phyloP scores from a whole-genome alignment of 2,888 invertebrate species.

The Beris morrisii region DNA sequence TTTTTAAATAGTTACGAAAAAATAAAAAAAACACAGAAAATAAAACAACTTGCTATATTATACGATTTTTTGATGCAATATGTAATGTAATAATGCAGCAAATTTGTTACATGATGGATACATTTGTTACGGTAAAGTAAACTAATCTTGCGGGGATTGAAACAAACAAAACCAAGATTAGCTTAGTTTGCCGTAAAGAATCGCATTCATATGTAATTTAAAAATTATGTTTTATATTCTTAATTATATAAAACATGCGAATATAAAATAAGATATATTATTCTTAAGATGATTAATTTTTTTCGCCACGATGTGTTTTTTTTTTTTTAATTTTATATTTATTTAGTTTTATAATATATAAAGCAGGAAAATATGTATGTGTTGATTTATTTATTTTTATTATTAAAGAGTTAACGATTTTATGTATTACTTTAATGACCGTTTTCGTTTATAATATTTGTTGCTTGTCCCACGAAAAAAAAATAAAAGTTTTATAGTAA shows the following conservation, averaged over 20 bases:
- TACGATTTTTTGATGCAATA: slow-evolving; percentile 17
- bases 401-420: slow-evolving; percentile 12
- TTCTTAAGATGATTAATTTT: slow-evolving; percentile 13
- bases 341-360: neutral
- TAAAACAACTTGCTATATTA: slow-evolving; percentile 17
- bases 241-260: slow-evolving; percentile 1
- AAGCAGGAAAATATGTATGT: too few relatives aligned
- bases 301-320: slow-evolving; percentile 4
- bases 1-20: slow-evolving; percentile 32
- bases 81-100: slow-evolving; percentile 13
- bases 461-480: slow-evolving; percentile 1
- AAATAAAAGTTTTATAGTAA: neutral
- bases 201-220: too few relatives aligned
- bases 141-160: too few relatives aligned
- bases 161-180: too few relatives aligned
- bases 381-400: too few relatives aligned
- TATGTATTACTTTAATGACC: slow-evolving; percentile 6
- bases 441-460: slow-evolving; percentile 10
- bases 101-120: neutral
- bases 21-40: slow-evolving; percentile 9
- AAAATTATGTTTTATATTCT: neutral
- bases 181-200: too few relatives aligned
- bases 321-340: slow-evolving; percentile 4
- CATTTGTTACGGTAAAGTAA: too few relatives aligned
- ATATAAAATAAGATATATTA: slow-evolving; percentile 8